Percentiles rank a stretch among this genome's conserved stretches.
Evolutionary conservation across 2,888 invertebrate genomes (phyloP).

Genomic region (Xanthostigma xanthostigma): DNA sequence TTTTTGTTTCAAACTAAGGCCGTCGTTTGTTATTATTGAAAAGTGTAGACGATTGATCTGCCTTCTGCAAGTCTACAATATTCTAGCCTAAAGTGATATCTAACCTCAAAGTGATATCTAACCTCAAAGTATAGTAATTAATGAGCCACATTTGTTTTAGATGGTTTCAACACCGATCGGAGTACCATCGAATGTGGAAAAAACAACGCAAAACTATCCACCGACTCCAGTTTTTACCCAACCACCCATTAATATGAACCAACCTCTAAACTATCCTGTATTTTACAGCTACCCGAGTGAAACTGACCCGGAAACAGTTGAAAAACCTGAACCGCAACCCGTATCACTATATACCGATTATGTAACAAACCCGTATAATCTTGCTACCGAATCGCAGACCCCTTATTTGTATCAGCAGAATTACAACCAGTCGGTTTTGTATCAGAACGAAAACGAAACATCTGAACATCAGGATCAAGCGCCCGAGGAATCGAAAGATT

Average conservation of each 20-base stretch:
- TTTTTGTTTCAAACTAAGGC: too few species aligned
- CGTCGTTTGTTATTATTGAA: too few species aligned
- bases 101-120: too few species aligned
- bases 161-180: conserved; percentile 52
- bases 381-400: conserved; percentile 14
- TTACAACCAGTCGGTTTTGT: conserved; percentile 6
- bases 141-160: conserved; percentile 26
- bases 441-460: conserved; percentile 7
- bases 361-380: conserved; percentile 39
- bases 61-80: too few species aligned
- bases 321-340: conserved; percentile 16
- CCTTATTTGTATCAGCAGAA: conserved; percentile 3
- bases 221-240: background rate
- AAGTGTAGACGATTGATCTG: too few species aligned
- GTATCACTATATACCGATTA: conserved; percentile 37
- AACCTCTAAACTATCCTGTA: conserved; percentile 25
- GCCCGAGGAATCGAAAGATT: background rate
- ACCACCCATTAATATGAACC: conserved; percentile 5
- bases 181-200: conserved; percentile 20
- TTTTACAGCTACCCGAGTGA: conserved; percentile 20
- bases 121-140: background rate
- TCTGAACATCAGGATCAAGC: conserved; percentile 6
- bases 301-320: conserved; percentile 15
- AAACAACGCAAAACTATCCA: conserved; percentile 6
- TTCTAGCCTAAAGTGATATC: too few species aligned